phyloP scores from a whole-genome alignment of 2,888 invertebrate genomes.

The Trichogramma evanescens region DNA sequence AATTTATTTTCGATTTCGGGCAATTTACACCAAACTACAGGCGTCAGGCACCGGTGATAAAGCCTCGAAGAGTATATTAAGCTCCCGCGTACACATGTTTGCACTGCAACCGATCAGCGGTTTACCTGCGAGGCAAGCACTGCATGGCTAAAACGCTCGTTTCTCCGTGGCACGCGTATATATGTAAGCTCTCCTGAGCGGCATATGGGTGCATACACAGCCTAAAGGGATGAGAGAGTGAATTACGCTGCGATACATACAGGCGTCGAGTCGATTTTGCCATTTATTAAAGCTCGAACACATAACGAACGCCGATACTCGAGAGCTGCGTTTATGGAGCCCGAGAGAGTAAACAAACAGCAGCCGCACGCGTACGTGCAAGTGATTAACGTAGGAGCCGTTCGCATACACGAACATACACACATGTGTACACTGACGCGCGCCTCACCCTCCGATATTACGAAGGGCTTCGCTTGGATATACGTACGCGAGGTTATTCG shows the following conservation, averaged over 20 bases:
- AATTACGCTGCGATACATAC: neutral
- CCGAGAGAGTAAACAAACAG: neutral
- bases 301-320: slow-evolving; percentile 26
- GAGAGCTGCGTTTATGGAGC: neutral
- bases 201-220: neutral
- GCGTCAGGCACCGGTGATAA: too few relatives aligned
- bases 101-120: too few relatives aligned
- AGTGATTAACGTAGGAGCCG: slow-evolving; percentile 41
- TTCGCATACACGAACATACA: too few relatives aligned
- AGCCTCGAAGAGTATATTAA: too few relatives aligned
- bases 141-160: slow-evolving; percentile 6
- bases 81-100: too few relatives aligned
- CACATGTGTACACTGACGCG: slow-evolving; percentile 1
- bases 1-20: too few relatives aligned
- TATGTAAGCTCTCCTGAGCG: too few relatives aligned
- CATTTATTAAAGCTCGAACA: slow-evolving; percentile 41
- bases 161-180: neutral
- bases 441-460: slow-evolving; percentile 35
- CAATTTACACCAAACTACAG: too few relatives aligned
- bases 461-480: neutral
- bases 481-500: slow-evolving; percentile 5
- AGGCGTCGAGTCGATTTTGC: slow-evolving; percentile 33
- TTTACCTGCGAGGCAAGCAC: too few relatives aligned
- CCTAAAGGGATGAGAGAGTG: slow-evolving; percentile 2
- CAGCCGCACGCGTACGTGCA: slow-evolving; percentile 32